Evolutionary conservation across 2,113 vertebrate species (phyloP).

Genomic region (Melanocharis versteri): DNA sequence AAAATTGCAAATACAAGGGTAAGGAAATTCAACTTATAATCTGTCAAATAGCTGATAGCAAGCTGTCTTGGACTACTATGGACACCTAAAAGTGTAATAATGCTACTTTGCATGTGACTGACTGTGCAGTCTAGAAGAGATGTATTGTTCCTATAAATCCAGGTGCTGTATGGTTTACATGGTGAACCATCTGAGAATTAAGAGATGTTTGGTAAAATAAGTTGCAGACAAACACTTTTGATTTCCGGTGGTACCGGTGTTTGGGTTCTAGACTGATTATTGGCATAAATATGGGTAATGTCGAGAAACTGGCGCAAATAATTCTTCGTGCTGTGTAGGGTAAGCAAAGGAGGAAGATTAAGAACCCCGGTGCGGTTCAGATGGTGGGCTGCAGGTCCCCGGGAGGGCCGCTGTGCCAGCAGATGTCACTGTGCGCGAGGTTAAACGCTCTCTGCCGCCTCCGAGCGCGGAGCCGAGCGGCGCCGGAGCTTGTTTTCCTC

Average conservation of each 20-base stretch:
- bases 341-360: neutral
- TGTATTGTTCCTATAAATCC: neutral
- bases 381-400: fast-evolving
- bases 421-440: slow-evolving; percentile 58
- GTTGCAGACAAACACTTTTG: neutral
- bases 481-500: neutral
- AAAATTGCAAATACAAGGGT: neutral
- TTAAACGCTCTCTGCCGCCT: neutral
- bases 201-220: neutral
- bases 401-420: slow-evolving; percentile 11
- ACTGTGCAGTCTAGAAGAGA: neutral
- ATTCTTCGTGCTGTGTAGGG: neutral
- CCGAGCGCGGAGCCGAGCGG: neutral
- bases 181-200: neutral
- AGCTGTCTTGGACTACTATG: neutral
- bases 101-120: neutral
- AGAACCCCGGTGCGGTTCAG: neutral
- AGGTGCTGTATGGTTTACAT: neutral
- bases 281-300: neutral
- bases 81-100: neutral
- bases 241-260: neutral
- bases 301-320: neutral
- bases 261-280: neutral
- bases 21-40: neutral
- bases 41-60: neutral